Conservation (phyloP, 2,113 vertebrate genomes). For the Gnathonemus longibarbis region DNA sequence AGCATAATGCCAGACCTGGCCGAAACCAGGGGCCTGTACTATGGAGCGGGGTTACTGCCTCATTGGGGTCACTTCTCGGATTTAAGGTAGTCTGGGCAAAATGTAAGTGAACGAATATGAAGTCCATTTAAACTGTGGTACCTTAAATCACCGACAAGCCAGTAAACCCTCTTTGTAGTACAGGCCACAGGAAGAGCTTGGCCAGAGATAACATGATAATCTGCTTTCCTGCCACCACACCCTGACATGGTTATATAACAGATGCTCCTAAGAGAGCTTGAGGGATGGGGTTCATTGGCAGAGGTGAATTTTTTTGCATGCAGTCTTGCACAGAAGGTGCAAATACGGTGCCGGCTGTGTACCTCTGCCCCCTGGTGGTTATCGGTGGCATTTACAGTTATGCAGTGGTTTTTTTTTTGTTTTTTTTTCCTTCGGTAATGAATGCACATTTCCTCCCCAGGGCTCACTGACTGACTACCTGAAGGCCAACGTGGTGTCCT, state of each 20-base stretch:
- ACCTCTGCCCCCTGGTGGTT: conserved; percentile 29
- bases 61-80: too few species aligned
- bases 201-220: neutral
- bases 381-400: neutral
- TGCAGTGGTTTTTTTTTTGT: neutral
- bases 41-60: too few species aligned
- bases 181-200: neutral
- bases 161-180: too few species aligned
- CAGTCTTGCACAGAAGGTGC: neutral
- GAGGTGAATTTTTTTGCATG: neutral
- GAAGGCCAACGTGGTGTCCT: conserved; percentile 87
- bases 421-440: neutral
- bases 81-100: too few species aligned
- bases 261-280: neutral
- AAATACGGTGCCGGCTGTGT: neutral
- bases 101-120: too few species aligned
- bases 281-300: neutral
- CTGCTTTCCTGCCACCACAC: neutral
- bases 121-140: too few species aligned
- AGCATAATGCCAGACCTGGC: too few species aligned
- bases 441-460: conserved; percentile 48
- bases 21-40: too few species aligned
- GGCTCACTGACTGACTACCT: conserved; percentile 92
- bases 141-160: too few species aligned
- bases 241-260: neutral